Evolutionary conservation across 2,113 vertebrate genomes (phyloP).

Genomic region (Suncus etruscus): DNA sequence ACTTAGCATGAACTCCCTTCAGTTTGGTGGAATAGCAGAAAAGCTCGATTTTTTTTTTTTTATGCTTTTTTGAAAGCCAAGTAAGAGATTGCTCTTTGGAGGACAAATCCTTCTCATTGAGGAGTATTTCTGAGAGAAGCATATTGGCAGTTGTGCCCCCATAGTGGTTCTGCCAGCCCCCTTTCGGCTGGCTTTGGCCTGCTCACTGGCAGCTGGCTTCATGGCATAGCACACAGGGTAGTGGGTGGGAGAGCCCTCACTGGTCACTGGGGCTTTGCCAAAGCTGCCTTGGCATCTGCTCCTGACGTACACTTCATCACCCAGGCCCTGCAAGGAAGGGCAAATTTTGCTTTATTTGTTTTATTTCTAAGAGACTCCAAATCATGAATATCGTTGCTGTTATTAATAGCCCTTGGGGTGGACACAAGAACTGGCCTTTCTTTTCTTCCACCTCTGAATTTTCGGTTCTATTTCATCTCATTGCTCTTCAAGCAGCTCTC

Average conservation of each 20-base stretch:
- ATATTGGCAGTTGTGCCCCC: not conserved
- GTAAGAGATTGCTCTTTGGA: not conserved
- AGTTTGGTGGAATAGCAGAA: too few species aligned
- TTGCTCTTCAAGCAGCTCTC: not conserved
- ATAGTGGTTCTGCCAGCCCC: not conserved
- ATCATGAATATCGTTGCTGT: too few species aligned
- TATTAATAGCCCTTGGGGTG: not conserved
- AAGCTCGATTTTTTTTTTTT: not conserved
- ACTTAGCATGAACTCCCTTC: too few species aligned
- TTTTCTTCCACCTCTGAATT: not conserved
- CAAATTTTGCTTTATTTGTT: not conserved
- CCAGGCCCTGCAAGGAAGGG: not conserved
- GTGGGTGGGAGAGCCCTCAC: too few species aligned
- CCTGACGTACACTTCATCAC: not conserved
- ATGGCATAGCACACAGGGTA: not conserved
- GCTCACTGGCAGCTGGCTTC: not conserved
- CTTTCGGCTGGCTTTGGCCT: not conserved
- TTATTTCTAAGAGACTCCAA: not conserved
- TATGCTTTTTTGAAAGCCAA: conserved; percentile 38
- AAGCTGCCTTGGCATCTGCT: not conserved
- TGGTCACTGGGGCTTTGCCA: too few species aligned
- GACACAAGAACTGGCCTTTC: not conserved
- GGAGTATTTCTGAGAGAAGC: not conserved
- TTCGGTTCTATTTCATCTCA: not conserved
- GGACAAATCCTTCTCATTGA: not conserved